Base-by-base conservation (phyloP, 2,888 invertebrate species). In the Lasioglossum leucozonium region DNA sequence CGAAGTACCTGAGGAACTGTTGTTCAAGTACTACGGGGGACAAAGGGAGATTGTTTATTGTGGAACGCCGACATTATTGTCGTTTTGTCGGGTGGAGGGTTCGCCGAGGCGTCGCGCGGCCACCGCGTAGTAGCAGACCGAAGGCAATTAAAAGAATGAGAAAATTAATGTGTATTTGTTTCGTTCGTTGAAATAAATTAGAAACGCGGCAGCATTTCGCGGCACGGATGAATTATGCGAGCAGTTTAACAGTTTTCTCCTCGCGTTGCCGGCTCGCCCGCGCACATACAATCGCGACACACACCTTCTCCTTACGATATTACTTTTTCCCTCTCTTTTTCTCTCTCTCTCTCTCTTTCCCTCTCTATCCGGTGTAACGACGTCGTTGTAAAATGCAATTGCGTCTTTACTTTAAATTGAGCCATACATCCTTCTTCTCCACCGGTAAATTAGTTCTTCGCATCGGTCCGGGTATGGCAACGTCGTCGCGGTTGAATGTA, bases 41-140 rank as follows among this genome's bases (percentile, higher is more conserved):
- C 79, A 72, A 79, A 77, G 79, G 79, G 55, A 65, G 73, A 86
- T 79, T 77, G 85, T 85, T 85, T 72, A 77, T 79, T 55, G 75
- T 18, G 67, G 77, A 71, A 73, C 67, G 42, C 42, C 22, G 47
- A 18, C 79, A 30, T 69, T 73, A 79, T 79, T 84, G 44, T 74
- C 75, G 44, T 26, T 42, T 42, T 5, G 37, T 26, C n/a, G 51
- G 58, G 22, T 6, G 16, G 67, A 16, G 6, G 3, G 18, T 16
- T 34, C 34, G 8, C 30, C 0, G 62, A 62, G 62, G 62, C 62
- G 30, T 62, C 62, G 13, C 26, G 3, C 30, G 16, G 30, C 30
- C 62, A 62, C 30, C 30, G 30, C 30, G 18, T 5, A 16, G 18
- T 5, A 16, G 11, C 0, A 62, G 16, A 30, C 18, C 16, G 18